These are phyloP conservation scores for Danio choprae DNA, from an alignment of 2,797 vertebrate species.

Conservation along the genomic window DNA sequence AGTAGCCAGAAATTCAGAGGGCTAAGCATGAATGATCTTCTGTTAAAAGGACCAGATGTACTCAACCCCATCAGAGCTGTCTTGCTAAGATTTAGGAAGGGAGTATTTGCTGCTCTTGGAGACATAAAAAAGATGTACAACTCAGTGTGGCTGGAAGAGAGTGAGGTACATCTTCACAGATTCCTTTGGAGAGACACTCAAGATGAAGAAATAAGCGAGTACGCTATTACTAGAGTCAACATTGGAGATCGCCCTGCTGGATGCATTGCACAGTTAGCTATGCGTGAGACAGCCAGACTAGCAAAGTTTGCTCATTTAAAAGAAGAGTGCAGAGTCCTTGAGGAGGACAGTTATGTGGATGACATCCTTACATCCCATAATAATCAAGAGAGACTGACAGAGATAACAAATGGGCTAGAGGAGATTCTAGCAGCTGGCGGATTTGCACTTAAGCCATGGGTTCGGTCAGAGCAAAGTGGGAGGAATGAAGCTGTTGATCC, in stretches of 20 bases:
- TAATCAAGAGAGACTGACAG: too few species aligned
- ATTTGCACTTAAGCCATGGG: not conserved
- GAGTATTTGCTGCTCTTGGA: slow-evolving; percentile 1
- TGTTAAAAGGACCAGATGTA: slow-evolving; percentile 34
- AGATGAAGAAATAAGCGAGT: too few species aligned
- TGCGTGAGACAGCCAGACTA: not conserved
- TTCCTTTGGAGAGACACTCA: too few species aligned
- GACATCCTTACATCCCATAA: too few species aligned
- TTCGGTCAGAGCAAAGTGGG: not conserved
- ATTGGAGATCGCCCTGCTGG: not conserved
- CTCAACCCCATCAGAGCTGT: not conserved
- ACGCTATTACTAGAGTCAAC: too few species aligned
- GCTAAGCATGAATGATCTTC: slow-evolving; percentile 40
- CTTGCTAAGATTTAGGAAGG: too few species aligned
- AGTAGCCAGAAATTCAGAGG: slow-evolving; percentile 43
- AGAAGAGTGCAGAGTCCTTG: not conserved
- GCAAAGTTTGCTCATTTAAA: too few species aligned
- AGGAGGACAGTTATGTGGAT: slow-evolving; percentile 32
- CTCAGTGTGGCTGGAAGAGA: not conserved
- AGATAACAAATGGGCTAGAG: not conserved
- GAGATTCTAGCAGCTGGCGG: not conserved
- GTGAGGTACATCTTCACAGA: too few species aligned
- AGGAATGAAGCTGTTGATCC: not conserved
- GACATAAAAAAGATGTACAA: slow-evolving; percentile 59
- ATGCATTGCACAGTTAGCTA: slow-evolving; percentile 36